Conservation (phyloP, 2,888 invertebrate species). For the Thysanoteuthis rhombus region DNA sequence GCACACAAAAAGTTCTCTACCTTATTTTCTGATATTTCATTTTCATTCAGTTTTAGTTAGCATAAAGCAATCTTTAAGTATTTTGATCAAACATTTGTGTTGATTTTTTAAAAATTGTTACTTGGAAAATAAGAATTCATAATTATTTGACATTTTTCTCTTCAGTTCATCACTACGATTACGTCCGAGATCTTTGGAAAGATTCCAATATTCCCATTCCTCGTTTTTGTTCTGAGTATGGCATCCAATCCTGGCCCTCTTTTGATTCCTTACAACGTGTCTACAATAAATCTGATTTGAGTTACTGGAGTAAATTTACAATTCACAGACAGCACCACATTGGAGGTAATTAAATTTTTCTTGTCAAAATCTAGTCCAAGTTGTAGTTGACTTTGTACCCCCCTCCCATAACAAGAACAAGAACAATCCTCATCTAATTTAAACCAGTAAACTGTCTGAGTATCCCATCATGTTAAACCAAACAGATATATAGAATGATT, state of each 20-base stretch:
- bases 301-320: conserved; percentile 41
- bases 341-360: neutral
- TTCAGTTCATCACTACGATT: conserved; percentile 85
- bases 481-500: no score
- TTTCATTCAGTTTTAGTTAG: no score
- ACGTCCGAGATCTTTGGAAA: conserved; percentile 83
- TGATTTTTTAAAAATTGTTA: neutral
- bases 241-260: conserved; percentile 89
- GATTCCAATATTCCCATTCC: conserved; percentile 80
- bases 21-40: no score
- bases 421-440: no score
- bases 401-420: no score
- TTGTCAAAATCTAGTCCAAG: no score
- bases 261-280: conserved; percentile 74
- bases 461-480: no score
- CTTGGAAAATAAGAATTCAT: neutral
- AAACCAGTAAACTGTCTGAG: no score
- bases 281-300: conserved; percentile 62
- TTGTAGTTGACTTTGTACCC: no score
- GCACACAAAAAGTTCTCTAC: no score
- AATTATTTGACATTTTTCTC: neutral
- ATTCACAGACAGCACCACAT: conserved; percentile 22
- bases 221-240: conserved; percentile 95
- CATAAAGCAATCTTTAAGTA: no score
- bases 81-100: no score